Conservation (phyloP, 2,797 vertebrate genomes). For the Myotis findleyi region DNA sequence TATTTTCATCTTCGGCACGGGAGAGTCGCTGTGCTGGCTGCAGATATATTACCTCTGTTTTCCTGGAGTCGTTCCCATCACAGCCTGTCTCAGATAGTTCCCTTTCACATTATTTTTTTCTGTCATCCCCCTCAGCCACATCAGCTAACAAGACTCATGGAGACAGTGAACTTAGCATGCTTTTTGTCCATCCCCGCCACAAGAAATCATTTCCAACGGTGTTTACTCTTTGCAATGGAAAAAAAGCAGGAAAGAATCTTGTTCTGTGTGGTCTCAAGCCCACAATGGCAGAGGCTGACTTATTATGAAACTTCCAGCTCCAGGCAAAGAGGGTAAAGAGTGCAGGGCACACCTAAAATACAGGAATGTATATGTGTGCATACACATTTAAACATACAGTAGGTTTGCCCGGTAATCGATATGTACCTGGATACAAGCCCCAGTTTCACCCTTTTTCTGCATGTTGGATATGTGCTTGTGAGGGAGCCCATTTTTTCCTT, state of each 20-base stretch:
- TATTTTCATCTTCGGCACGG: not conserved
- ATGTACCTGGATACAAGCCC: not conserved
- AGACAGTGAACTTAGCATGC: not conserved
- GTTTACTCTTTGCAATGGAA: not conserved
- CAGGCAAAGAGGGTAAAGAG: not conserved
- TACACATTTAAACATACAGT: no score
- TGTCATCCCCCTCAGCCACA: not conserved
- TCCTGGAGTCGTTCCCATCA: not conserved
- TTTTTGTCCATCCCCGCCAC: not conserved
- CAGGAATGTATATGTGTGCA: not conserved
- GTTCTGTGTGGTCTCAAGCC: not conserved
- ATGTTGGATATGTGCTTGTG: not conserved
- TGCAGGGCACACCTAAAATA: not conserved
- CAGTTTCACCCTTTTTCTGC: not conserved
- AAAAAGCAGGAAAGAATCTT: conserved; percentile 5
- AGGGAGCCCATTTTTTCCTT: not conserved
- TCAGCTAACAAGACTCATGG: not conserved
- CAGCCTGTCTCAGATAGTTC: not conserved
- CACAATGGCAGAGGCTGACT: not conserved
- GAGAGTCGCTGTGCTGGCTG: not conserved
- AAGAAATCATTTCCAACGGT: not conserved
- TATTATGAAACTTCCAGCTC: conserved; percentile 6
- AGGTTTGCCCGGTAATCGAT: not conserved
- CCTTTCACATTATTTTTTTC: not conserved
- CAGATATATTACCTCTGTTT: not conserved